Evolutionary conservation across 2,888 invertebrate genomes (phyloP), one percentile per base, ranked within the genome.

Genomic region (Chrysomela aeneicollis): DNA sequence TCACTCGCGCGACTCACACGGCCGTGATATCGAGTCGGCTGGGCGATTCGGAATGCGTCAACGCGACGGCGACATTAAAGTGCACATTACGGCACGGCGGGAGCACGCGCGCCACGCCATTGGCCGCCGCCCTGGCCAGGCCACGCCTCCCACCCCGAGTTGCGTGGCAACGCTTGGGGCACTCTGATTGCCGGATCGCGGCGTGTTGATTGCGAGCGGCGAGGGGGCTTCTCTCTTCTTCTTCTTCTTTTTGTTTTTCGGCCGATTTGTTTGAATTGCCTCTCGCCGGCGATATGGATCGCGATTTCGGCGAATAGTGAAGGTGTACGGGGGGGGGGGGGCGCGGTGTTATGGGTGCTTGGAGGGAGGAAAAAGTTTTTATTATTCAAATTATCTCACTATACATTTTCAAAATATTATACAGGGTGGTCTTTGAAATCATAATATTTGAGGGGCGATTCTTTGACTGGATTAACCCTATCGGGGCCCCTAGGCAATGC

Each of bases 31-130:
- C n/a, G n/a, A n/a, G n/a, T n/a, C n/a, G n/a, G n/a, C n/a, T n/a
- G n/a, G n/a, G n/a, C n/a, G n/a, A n/a, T n/a, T n/a, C n/a, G n/a
- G 81, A 82, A 82, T 80, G 82, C 82, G 82, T 82, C 82, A 83
- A 83, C 82, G 82, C 82, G 81, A 83, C 83, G 81, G 81, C 77
- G 76, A 81, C 81, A 83, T 83, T 83, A 83, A 81, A 79, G 81
- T 66, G 80, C 81, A 81, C 81, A 82, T 82, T 82, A 81, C 81
- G 80, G 79, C 76, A 73, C 75, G 74, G 71, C 74, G 76, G 76
- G 75, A 68, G 74, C 79, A 81, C 80, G 81, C 81, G 66, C 52
- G 19, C 42, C 35, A 58, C 71, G 59, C 67, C 70, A 82, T 82
- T 82, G 82, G 82, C 12, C 19, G 52, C 62, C 73, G 72, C 75